phyloP scores from a whole-genome alignment of 2,113 vertebrate species.

The Gobio gobio region DNA sequence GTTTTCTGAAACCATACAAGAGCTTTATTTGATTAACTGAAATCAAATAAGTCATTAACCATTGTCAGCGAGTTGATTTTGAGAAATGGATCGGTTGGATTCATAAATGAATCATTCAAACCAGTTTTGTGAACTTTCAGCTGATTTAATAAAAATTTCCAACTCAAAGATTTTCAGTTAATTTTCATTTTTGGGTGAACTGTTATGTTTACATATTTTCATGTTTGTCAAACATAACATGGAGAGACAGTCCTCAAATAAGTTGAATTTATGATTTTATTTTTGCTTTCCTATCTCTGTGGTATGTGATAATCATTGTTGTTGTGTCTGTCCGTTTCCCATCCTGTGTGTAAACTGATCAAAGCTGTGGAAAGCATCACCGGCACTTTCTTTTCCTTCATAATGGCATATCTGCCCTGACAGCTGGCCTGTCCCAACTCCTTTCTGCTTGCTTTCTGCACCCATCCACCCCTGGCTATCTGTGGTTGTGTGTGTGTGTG shows the following conservation, averaged over 20 bases:
- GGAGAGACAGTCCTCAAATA: not conserved
- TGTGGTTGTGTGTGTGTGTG: not conserved
- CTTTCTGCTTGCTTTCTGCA: constrained; percentile 1
- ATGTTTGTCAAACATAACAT: not conserved
- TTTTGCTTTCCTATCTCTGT: not conserved
- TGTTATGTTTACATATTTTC: not conserved
- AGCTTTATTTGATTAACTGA: not conserved
- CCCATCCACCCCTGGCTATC: not conserved
- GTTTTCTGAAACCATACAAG: not conserved
- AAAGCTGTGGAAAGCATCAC: constrained; percentile 5
- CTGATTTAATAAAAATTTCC: not conserved
- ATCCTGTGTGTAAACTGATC: not conserved
- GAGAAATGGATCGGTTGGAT: too few relatives aligned
- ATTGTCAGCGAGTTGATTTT: too few relatives aligned
- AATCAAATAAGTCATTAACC: too few relatives aligned
- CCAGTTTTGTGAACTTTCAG: too few relatives aligned
- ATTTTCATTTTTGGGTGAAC: not conserved
- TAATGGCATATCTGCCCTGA: constrained; percentile 43
- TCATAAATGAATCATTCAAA: too few relatives aligned
- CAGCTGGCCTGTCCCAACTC: constrained; percentile 46
- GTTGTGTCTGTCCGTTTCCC: constrained; percentile 5
- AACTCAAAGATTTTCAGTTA: not conserved
- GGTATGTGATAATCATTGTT: not conserved
- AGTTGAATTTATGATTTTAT: not conserved
- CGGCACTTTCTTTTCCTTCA: constrained; percentile 8